Conservation (phyloP, 1,140 invertebrate species). For the Meloidogyne hapla region DNA sequence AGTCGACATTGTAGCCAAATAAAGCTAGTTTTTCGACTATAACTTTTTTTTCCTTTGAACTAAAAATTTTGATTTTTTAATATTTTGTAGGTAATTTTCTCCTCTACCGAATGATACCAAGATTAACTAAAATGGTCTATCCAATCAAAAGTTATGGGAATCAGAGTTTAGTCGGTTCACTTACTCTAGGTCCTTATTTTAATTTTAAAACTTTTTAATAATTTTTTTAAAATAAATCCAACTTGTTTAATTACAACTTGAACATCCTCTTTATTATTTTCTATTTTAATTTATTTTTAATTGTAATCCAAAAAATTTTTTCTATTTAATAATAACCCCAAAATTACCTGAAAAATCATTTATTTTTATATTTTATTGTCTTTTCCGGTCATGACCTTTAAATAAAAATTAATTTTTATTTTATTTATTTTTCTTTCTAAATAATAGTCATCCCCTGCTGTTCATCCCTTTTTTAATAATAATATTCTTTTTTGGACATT, state of each 20-base stretch:
- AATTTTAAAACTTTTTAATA: background rate
- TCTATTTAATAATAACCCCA: background rate
- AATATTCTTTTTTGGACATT: background rate
- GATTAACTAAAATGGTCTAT: background rate
- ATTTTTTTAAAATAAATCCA: background rate
- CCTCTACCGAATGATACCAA: background rate
- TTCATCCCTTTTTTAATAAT: background rate
- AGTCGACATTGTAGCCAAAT: background rate
- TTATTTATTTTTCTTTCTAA: background rate
- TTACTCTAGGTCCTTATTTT: background rate
- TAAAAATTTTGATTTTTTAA: background rate
- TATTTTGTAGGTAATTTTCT: background rate
- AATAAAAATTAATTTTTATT: background rate
- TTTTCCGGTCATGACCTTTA: constrained; percentile 2
- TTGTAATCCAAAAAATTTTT: no score
- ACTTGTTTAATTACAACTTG: no score
- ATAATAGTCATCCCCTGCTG: background rate
- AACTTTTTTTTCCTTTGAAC: background rate
- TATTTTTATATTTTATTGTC: background rate
- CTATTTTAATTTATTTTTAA: no score
- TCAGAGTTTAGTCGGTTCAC: background rate
- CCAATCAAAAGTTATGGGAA: background rate
- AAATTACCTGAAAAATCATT: background rate
- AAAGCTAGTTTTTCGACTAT: background rate
- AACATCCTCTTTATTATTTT: no score